Evolutionary conservation across 2,888 invertebrate genomes (phyloP).

Genomic region (Cybosia mesomella): DNA sequence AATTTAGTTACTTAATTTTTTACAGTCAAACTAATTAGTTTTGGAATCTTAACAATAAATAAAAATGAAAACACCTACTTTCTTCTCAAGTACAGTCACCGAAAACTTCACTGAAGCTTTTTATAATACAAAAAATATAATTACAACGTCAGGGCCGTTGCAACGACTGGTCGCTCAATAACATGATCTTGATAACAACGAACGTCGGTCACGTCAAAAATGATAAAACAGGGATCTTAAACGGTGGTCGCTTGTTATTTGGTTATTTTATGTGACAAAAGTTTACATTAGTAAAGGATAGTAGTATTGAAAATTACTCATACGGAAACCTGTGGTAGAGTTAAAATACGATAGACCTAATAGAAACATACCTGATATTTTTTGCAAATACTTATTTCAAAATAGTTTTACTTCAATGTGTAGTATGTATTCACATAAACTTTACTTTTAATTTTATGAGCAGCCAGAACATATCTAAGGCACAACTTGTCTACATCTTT

Average conservation of each 20-base stretch:
- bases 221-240: constrained; percentile 45
- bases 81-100: constrained; percentile 33
- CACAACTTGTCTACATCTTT: no score
- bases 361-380: no score
- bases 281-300: background rate
- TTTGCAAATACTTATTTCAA: no score
- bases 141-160: constrained; percentile 43
- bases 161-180: constrained; percentile 52
- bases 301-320: background rate
- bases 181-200: constrained; percentile 58
- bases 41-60: constrained; percentile 10
- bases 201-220: constrained; percentile 52
- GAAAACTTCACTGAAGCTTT: constrained; percentile 40
- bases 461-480: no score
- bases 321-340: background rate
- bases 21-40: background rate
- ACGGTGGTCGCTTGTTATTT: constrained; percentile 29
- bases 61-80: constrained; percentile 42
- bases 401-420: no score
- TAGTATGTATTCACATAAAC: no score
- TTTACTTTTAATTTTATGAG: no score
- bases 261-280: constrained; percentile 6
- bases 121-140: constrained; percentile 24
- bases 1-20: background rate
- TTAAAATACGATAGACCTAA: background rate